A percentile compares a stretch with the other conserved stretches of the same genome.
phyloP scores from a whole-genome alignment of 2,888 invertebrate genomes.

The Synergus gifuensis region DNA sequence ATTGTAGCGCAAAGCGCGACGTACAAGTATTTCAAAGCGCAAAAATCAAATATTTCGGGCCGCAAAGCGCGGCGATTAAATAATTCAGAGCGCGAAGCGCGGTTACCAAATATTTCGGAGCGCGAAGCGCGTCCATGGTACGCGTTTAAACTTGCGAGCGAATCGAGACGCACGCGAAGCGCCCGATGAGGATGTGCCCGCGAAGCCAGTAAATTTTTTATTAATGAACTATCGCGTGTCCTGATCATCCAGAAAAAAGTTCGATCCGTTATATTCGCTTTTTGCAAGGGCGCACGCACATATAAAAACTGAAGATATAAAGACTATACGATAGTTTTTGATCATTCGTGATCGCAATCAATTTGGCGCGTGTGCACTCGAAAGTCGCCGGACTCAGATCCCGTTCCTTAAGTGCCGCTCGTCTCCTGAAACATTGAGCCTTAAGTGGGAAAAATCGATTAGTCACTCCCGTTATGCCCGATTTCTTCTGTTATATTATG shows the following conservation, averaged over 20 bases:
- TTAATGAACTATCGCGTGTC: background rate
- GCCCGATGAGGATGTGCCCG: no score
- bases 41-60: no score
- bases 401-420: conserved; percentile 36
- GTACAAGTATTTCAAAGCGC: no score
- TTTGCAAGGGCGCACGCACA: background rate
- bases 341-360: conserved; percentile 51
- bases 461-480: conserved; percentile 33
- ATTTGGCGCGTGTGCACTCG: conserved; percentile 48
- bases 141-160: no score
- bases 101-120: no score
- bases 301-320: background rate
- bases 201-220: no score
- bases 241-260: background rate
- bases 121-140: no score
- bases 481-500: conserved; percentile 17
- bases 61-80: no score
- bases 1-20: no score
- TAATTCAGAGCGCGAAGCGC: no score
- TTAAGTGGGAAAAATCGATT: conserved; percentile 32
- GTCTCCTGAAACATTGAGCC: conserved; percentile 27
- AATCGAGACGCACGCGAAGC: no score
- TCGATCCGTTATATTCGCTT: background rate
- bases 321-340: conserved; percentile 19
- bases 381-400: conserved; percentile 38